Conservation (phyloP, 2,888 invertebrate species). For the Parapristionchus giblindavisi region DNA sequence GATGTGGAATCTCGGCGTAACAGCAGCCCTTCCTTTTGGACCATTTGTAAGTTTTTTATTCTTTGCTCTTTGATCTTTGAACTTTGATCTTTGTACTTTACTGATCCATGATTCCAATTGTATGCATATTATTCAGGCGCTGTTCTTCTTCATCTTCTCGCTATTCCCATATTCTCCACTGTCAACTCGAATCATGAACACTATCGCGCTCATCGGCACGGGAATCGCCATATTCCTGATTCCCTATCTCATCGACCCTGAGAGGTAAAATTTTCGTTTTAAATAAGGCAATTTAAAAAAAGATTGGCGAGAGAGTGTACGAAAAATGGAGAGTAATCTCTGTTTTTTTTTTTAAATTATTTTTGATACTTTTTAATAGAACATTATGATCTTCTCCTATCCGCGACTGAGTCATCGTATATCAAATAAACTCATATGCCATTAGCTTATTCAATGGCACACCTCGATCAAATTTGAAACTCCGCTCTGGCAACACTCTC, state of each 20-base stretch:
- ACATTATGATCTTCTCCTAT: too few relatives aligned
- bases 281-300: background rate
- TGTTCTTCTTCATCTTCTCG: slow-evolving; percentile 29
- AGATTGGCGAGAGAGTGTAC: background rate
- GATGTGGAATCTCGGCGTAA: slow-evolving; percentile 28
- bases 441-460: too few relatives aligned
- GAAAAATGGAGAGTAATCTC: background rate
- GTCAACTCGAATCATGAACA: slow-evolving; percentile 25
- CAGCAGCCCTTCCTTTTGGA: slow-evolving; percentile 19
- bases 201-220: slow-evolving; percentile 26
- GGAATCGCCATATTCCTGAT: slow-evolving; percentile 3
- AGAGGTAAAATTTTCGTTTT: slow-evolving; percentile 10
- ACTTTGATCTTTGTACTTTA: background rate
- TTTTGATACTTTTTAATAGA: too few relatives aligned
- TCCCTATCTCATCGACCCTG: slow-evolving; percentile 19
- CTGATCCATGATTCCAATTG: background rate
- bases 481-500: too few relatives aligned
- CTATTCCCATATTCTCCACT: slow-evolving; percentile 3
- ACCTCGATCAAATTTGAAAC: too few relatives aligned
- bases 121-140: background rate
- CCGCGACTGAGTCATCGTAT: too few relatives aligned
- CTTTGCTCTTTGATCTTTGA: background rate
- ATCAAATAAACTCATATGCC: too few relatives aligned
- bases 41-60: slow-evolving; percentile 12
- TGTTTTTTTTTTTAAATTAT: too few relatives aligned